These are phyloP conservation scores for Mus pahari DNA, from an alignment of 2,113 vertebrate species.

Conservation along the genomic window DNA sequence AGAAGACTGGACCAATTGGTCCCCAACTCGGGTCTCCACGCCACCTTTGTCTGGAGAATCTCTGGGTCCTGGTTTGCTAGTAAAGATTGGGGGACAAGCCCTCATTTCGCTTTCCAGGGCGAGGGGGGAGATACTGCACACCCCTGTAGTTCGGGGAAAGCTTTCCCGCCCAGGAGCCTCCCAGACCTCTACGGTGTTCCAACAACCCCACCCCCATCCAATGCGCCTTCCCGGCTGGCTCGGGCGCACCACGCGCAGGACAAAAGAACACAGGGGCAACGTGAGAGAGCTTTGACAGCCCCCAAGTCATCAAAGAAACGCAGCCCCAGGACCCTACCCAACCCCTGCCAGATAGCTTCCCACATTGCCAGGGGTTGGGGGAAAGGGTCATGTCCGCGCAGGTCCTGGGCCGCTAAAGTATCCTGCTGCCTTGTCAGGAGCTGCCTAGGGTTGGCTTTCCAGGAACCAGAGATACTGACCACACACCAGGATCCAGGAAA, in stretches of 20 bases:
- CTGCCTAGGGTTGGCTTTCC: slow-evolving; percentile 79
- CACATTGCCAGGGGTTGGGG: slow-evolving; percentile 7
- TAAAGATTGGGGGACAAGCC: neutral
- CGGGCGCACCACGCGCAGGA: slow-evolving; percentile 66
- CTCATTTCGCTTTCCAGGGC: neutral
- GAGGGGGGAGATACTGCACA: neutral
- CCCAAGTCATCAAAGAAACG: slow-evolving; percentile 12
- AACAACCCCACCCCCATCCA: slow-evolving; percentile 72
- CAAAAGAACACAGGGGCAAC: slow-evolving; percentile 78
- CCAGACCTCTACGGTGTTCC: slow-evolving; percentile 36
- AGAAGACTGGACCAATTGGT: slow-evolving; percentile 15
- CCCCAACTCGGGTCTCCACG: neutral
- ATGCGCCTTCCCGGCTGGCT: slow-evolving; percentile 50
- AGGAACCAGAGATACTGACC: slow-evolving; percentile 77
- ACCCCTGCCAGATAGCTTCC: slow-evolving; percentile 14
- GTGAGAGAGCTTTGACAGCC: slow-evolving; percentile 51
- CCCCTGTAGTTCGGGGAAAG: neutral
- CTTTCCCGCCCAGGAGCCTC: slow-evolving; percentile 78
- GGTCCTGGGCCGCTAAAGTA: neutral
- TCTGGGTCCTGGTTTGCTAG: neutral
- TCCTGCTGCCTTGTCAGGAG: slow-evolving; percentile 39
- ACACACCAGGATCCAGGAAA: slow-evolving; percentile 45
- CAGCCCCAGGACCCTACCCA: slow-evolving; percentile 44
- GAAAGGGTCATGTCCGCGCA: neutral
- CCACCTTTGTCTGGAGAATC: slow-evolving; percentile 80